Evolutionary conservation across 2,113 vertebrate species (phyloP).

Genomic region (Pteruthius melanotis): DNA sequence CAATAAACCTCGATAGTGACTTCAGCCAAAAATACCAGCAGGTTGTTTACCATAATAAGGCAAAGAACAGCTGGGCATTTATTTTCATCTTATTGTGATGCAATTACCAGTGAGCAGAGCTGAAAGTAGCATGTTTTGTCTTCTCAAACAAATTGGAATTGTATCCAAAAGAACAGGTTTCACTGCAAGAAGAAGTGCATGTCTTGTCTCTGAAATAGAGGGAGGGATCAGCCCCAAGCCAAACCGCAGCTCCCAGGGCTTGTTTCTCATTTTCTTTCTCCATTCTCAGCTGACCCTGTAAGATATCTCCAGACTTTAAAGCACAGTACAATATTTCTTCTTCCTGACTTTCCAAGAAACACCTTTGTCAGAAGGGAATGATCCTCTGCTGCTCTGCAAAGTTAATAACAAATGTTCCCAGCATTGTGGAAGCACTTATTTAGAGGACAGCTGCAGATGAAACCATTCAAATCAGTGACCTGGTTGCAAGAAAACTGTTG

Average conservation of each 20-base stretch:
- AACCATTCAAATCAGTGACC: neutral
- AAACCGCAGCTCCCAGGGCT: neutral
- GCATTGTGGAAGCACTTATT: neutral
- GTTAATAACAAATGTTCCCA: neutral
- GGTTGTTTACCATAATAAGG: neutral
- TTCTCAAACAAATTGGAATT: neutral
- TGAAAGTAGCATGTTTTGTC: neutral
- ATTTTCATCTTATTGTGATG: slow-evolving; percentile 41
- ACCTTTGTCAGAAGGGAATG: neutral
- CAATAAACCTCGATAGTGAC: slow-evolving; percentile 5
- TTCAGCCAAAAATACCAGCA: neutral
- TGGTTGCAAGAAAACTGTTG: neutral
- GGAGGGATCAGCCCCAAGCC: neutral
- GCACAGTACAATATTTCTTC: neutral
- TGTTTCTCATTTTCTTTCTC: neutral
- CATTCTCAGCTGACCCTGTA: neutral
- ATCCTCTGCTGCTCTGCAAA: slow-evolving; percentile 32
- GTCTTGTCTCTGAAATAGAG: neutral
- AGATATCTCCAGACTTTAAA: neutral
- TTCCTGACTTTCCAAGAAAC: slow-evolving; percentile 1
- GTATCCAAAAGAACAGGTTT: neutral
- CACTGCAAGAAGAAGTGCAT: neutral
- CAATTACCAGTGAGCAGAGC: neutral
- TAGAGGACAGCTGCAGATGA: neutral
- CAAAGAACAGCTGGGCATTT: slow-evolving; percentile 55